These are phyloP conservation scores for Eunapius fragilis DNA, from an alignment of 37 sponge, comb jelly and placozoan genomes.

Conservation along the genomic window DNA sequence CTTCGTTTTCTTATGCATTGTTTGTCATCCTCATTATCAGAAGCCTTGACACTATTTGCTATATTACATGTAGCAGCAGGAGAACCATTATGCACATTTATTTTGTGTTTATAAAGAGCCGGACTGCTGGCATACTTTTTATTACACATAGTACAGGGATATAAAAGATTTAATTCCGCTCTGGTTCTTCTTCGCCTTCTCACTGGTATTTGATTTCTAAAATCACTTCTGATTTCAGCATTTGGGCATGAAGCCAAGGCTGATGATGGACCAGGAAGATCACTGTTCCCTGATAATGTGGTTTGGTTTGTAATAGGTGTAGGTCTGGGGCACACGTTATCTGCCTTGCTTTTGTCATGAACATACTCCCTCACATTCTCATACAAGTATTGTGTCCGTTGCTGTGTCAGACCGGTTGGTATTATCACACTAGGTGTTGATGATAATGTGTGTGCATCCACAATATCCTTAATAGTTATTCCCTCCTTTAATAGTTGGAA, in stretches of 20 bases:
- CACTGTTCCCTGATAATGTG: not conserved
- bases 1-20: not conserved
- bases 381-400: not conserved
- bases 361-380: not conserved
- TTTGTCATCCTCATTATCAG: not conserved
- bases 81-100: not conserved
- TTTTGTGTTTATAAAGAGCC: not conserved
- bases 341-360: not conserved
- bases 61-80: not conserved
- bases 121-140: not conserved
- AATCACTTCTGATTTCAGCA: not conserved
- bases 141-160: not conserved
- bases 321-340: not conserved
- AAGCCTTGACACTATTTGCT: not conserved
- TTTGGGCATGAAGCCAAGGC: not conserved
- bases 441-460: not conserved
- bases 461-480: not conserved
- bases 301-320: not conserved
- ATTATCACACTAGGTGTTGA: not conserved
- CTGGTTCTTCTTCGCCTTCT: not conserved
- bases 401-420: not conserved
- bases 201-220: not conserved
- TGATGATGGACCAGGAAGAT: not conserved
- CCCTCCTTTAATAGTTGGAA: not conserved
- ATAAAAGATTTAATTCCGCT: not conserved